Evolutionary conservation across 2,113 vertebrate genomes (phyloP), one percentile per base, ranked within the genome.

Genomic region (Geothlypis trichas): DNA sequence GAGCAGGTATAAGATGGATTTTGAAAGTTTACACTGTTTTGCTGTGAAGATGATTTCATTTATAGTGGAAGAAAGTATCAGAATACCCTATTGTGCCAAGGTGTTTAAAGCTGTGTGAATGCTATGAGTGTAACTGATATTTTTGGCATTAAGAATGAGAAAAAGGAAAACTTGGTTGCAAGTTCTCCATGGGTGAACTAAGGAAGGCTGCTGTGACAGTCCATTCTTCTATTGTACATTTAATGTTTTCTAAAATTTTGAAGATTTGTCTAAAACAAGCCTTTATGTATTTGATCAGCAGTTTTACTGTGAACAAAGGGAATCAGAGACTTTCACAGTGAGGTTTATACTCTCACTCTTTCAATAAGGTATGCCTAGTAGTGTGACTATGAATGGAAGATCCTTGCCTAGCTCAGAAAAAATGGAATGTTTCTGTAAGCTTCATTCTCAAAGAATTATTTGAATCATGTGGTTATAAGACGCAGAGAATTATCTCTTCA

Each of bases 81-180:
- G 54, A 90, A 92, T 49, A 65, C 20, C 24, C 10, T 92, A 46
- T 85, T 83, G 54, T 89, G 73, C 27, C 63, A 87, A 88, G 79
- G 37, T 46, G 33, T 55, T 91, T 87, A 80, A 91, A 95, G 72
- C 83, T 85, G n/a, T 61, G 51, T 78, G 87, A 95, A 75, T 83
- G 31, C 17, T 87, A 5, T 63, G 35, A 84, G 47, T 51, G 55
- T 82, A 92, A 92, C 51, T 67, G 67, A 62, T 85, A 78, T 68
- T 94, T 77, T 80, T 89, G 67, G 13, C 33, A 83, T 72, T 87
- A 87, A 81, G 62, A 79, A 65, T 39, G 82, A 79, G 54, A 77
- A 89, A 91, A 85, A 15, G 39, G 42, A 80, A 68, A 19, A 37
- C 47, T 74, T 46, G 13, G 23, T 44, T 74, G 20, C 26, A 69